phyloP scores from a whole-genome alignment of 2,797 vertebrate genomes.

The Trachurus trachurus region DNA sequence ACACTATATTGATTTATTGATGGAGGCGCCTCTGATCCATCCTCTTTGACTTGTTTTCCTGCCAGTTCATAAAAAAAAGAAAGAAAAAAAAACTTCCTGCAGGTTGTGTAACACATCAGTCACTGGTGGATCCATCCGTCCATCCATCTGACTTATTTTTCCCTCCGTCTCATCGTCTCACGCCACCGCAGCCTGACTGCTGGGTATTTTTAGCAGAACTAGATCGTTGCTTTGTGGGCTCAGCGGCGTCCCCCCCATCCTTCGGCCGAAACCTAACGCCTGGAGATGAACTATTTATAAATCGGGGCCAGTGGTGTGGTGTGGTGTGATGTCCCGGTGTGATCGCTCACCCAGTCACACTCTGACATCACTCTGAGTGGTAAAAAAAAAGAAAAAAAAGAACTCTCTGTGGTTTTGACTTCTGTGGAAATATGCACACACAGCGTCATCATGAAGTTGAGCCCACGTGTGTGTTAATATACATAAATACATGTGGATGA shows the following conservation, averaged over 20 bases:
- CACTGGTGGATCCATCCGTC: slow-evolving; percentile 22
- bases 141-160: slow-evolving; percentile 24
- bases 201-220: slow-evolving; percentile 73
- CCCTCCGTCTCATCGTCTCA: slow-evolving; percentile 42
- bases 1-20: slow-evolving; percentile 17
- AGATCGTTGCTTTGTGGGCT: slow-evolving; percentile 62
- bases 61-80: background rate
- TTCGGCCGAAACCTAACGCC: slow-evolving; percentile 55
- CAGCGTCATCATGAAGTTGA: background rate
- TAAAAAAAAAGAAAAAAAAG: too few relatives aligned
- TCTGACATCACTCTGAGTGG: background rate
- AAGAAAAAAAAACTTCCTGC: slow-evolving; percentile 20
- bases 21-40: slow-evolving; percentile 19
- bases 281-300: slow-evolving; percentile 67
- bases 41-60: slow-evolving; percentile 29
- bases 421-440: too few relatives aligned
- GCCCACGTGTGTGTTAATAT: too few relatives aligned
- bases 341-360: slow-evolving; percentile 49
- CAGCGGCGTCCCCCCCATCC: slow-evolving; percentile 42
- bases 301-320: slow-evolving; percentile 51
- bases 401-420: too few relatives aligned
- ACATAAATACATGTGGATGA: background rate
- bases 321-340: slow-evolving; percentile 39
- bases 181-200: slow-evolving; percentile 33
- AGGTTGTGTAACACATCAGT: slow-evolving; percentile 41